phyloP scores from a whole-genome alignment of 1,140 invertebrate species.

The Tenebrio molitor region DNA sequence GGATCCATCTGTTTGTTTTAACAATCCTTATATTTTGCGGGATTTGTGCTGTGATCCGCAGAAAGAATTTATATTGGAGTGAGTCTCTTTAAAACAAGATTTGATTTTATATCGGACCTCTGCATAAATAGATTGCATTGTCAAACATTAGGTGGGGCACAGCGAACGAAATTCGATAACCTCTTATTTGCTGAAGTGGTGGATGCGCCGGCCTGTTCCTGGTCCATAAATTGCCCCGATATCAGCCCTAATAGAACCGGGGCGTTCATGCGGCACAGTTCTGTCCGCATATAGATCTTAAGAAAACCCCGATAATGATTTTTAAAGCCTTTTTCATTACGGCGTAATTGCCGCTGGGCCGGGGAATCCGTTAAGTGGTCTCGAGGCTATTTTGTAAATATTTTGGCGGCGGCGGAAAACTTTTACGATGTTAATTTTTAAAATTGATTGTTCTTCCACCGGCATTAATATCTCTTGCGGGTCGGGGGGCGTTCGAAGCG shows the following conservation, averaged over 20 bases:
- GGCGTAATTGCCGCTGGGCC: slow-evolving; percentile 30
- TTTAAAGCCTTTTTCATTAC: slow-evolving; percentile 48
- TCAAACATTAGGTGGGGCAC: slow-evolving; percentile 1
- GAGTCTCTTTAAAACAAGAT: background rate
- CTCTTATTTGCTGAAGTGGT: slow-evolving; percentile 4
- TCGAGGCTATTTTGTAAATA: slow-evolving; percentile 5
- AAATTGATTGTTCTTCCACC: background rate
- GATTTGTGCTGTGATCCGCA: background rate
- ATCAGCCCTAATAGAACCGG: background rate
- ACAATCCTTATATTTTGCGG: background rate
- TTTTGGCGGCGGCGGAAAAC: background rate
- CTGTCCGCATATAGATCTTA: slow-evolving; percentile 33
- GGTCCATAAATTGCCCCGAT: background rate
- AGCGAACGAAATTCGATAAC: slow-evolving; percentile 3
- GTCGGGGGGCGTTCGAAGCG: slow-evolving; percentile 6
- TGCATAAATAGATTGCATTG: slow-evolving; percentile 2
- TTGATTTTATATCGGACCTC: background rate
- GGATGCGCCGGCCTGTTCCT: background rate
- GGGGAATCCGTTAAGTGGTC: slow-evolving; percentile 6
- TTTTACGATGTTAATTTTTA: background rate
- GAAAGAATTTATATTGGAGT: background rate
- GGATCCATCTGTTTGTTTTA: slow-evolving; percentile 25
- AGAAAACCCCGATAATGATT: slow-evolving; percentile 45
- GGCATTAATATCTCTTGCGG: slow-evolving; percentile 15
- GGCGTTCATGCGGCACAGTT: background rate